These are phyloP conservation scores for Bugulina stolonifera DNA, from an alignment of 2,888 invertebrate species.

Conservation along the genomic window DNA sequence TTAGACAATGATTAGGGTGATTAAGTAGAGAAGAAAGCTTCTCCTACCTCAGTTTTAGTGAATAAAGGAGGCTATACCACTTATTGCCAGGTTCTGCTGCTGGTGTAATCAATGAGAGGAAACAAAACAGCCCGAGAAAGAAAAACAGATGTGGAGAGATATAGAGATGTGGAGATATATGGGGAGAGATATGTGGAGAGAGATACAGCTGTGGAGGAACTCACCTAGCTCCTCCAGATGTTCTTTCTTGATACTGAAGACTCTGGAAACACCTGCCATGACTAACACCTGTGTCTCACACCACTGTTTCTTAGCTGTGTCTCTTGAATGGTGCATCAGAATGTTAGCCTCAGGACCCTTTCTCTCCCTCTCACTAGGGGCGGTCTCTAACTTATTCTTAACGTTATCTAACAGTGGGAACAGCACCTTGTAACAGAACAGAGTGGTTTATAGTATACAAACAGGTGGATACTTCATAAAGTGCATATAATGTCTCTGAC, in stretches of 20 bases:
- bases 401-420: conserved; percentile 93
- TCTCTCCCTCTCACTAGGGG: conserved; percentile 48
- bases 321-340: conserved; percentile 93
- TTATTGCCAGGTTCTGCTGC: too few species aligned
- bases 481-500: too few species aligned
- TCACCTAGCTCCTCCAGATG: conserved; percentile 2
- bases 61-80: too few species aligned
- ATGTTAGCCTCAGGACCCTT: conserved; percentile 66
- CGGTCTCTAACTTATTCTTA: conserved; percentile 58
- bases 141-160: too few species aligned
- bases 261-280: conserved; percentile 75
- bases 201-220: not conserved
- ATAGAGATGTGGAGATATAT: too few species aligned
- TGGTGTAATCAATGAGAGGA: too few species aligned
- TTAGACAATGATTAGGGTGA: too few species aligned
- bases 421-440: conserved; percentile 60
- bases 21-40: too few species aligned
- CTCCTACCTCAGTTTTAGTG: too few species aligned
- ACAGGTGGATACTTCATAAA: too few species aligned
- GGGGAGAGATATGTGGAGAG: not conserved
- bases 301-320: conserved; percentile 98
- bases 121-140: too few species aligned
- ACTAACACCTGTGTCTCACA: conserved; percentile 83
- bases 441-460: too few species aligned
- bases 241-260: conserved; percentile 75